These are phyloP conservation scores for Eubasilissa regina DNA, from an alignment of 1,140 invertebrate genomes.

Conservation along the genomic window DNA sequence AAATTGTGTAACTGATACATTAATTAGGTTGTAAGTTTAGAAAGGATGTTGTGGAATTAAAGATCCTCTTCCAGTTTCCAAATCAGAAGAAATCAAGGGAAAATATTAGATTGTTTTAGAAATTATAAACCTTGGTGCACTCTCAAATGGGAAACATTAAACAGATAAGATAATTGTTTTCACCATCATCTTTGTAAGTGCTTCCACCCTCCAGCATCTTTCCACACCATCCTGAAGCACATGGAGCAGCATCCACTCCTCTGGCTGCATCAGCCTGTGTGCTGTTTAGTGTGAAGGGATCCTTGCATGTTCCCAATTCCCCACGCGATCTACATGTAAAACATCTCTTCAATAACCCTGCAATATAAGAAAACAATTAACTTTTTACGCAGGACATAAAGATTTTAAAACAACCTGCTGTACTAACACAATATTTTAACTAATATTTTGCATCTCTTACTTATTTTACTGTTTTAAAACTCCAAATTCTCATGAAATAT, in stretches of 20 bases:
- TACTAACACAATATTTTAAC: no score
- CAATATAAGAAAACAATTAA: constrained; percentile 35
- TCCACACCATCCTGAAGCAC: constrained; percentile 93
- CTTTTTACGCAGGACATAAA: not conserved
- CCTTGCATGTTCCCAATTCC: constrained; percentile 89
- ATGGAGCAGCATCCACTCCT: constrained; percentile 85
- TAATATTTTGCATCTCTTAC: no score
- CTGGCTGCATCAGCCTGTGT: constrained; percentile 78
- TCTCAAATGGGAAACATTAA: not conserved
- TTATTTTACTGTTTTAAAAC: no score
- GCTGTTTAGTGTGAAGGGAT: constrained; percentile 86
- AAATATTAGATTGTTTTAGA: no score
- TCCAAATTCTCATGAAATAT: no score
- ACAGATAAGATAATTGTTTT: not conserved
- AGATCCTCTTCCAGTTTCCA: no score
- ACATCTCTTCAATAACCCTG: constrained; percentile 71
- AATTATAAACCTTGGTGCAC: not conserved
- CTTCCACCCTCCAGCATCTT: constrained; percentile 89
- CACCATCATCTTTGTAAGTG: constrained; percentile 78
- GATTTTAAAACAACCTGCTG: not conserved
- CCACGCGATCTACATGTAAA: constrained; percentile 89
- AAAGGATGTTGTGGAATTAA: no score
- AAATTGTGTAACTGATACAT: no score
- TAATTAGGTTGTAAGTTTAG: no score
- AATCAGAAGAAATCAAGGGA: no score